Evolutionary conservation across 2,888 invertebrate species (phyloP), one percentile per base, ranked within the genome.

Genomic region (Drosophila mettleri): DNA sequence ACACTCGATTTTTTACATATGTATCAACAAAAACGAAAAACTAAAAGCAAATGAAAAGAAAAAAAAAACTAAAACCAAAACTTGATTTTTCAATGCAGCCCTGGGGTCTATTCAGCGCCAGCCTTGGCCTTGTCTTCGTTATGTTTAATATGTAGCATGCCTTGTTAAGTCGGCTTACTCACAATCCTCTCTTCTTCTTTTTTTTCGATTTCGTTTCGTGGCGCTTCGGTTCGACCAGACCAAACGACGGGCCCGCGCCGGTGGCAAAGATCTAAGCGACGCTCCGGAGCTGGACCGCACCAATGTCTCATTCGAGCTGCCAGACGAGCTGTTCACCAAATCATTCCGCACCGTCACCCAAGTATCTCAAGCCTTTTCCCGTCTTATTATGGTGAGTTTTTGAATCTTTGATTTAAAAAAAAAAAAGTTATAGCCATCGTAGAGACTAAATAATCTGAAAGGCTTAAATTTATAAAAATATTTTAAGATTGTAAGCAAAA

Each of bases 321-420:
- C 95, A 2, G 92, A 93, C 41, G 90, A 93, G 69, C 90, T 94
- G 2, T 94, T 95, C 73, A 94, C 94, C 27, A 93, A 93, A 27
- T 94, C 94, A 20, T 95, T 95, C 83, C 92, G 92, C 20, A 90
- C 94, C 16, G 89, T 95, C 16, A 94, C 94, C 18, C 93, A 93
- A 76, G 83, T 94, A 54, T 95, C 94, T 16, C 93, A 93, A 80
- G 90, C 94, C 20, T 88, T 94, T 53, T 94, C 94, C 45, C 93
- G 93, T 71, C 92, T 94, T 36, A 94, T 95, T 76, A 93, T 94
- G 91, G 95, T 95, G 92, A 89, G n/a, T 8, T 16, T 49, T 10
- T 16, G 18, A 16, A 10, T 34, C 36, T 29, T 12, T 29, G 14
- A n/a, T n/a, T 3, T 20, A 1, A 7, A 20, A 0, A 29, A 29